These are phyloP conservation scores for Lepidocolaptes lacrymiger DNA, from an alignment of 2,797 vertebrate genomes.

Conservation along the genomic window DNA sequence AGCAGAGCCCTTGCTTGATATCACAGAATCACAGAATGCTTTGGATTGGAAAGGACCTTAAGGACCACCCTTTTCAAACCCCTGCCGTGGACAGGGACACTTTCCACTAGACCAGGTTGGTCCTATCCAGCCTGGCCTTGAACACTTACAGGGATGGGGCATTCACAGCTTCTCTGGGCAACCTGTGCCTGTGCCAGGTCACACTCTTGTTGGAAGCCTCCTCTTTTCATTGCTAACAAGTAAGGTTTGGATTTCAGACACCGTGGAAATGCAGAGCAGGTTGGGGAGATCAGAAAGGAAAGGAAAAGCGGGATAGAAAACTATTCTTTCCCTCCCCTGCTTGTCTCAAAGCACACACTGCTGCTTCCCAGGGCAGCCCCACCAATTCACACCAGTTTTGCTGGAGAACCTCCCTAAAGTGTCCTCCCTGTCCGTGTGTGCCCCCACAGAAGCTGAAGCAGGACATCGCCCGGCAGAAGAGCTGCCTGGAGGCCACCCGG, in stretches of 20 bases:
- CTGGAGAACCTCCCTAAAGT: neutral
- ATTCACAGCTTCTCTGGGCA: neutral
- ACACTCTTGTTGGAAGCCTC: neutral
- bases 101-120: no score
- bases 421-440: neutral
- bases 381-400: neutral
- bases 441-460: slow-evolving; percentile 89
- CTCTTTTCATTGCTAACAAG: neutral
- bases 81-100: neutral
- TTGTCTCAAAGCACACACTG: fast-evolving
- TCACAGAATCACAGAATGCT: neutral
- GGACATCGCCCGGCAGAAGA: slow-evolving; percentile 90
- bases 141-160: neutral
- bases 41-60: neutral
- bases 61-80: fast-evolving
- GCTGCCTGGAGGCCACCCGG: slow-evolving; percentile 90
- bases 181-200: neutral
- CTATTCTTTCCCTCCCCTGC: fast-evolving
- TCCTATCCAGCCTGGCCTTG: neutral
- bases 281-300: neutral
- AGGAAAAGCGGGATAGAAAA: neutral
- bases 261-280: fast-evolving
- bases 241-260: neutral
- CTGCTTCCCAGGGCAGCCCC: neutral
- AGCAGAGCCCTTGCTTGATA: neutral